A percentile compares a stretch with the other conserved stretches of the same genome.
These are phyloP conservation scores for Ormyrus nitidulus DNA, from an alignment of 2,888 invertebrate species.

Conservation along the genomic window DNA sequence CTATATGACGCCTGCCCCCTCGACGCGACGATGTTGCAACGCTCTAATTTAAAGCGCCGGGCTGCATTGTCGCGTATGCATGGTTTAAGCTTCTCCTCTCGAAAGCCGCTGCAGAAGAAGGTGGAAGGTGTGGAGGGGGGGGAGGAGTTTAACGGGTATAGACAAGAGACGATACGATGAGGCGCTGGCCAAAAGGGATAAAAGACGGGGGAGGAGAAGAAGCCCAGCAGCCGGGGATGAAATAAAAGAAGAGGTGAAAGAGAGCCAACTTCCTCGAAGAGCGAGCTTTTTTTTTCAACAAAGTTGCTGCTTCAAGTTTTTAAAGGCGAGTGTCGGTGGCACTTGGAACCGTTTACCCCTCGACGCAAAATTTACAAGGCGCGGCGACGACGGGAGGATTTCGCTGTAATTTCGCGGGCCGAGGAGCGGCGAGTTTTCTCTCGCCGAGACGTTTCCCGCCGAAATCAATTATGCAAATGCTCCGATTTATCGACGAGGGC, in stretches of 20 bases:
- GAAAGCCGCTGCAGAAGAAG: too few relatives aligned
- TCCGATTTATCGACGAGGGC: slow-evolving; percentile 2
- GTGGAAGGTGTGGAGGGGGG: background rate
- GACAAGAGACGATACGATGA: slow-evolving; percentile 27
- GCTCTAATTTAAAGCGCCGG: slow-evolving; percentile 38
- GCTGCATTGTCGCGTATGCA: slow-evolving; percentile 27
- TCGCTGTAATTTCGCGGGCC: too few relatives aligned
- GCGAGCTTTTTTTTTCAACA: slow-evolving; percentile 19
- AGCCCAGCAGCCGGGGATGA: background rate
- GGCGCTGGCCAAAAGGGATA: slow-evolving; percentile 17
- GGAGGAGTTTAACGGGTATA: background rate
- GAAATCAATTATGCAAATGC: slow-evolving; percentile 38
- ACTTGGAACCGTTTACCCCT: slow-evolving; percentile 21
- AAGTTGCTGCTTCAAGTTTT: slow-evolving; percentile 37
- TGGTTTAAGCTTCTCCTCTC: background rate
- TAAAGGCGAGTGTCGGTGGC: slow-evolving; percentile 32
- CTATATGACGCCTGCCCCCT: too few relatives aligned
- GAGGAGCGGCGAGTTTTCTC: background rate
- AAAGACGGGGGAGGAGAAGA: slow-evolving; percentile 16
- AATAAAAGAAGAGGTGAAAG: slow-evolving; percentile 28
- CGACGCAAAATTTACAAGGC: background rate
- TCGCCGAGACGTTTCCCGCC: background rate
- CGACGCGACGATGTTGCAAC: background rate
- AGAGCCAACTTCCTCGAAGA: slow-evolving; percentile 11
- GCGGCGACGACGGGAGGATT: too few relatives aligned